Conservation (phyloP, 2,113 vertebrate species). For the Sylvia atricapilla region DNA sequence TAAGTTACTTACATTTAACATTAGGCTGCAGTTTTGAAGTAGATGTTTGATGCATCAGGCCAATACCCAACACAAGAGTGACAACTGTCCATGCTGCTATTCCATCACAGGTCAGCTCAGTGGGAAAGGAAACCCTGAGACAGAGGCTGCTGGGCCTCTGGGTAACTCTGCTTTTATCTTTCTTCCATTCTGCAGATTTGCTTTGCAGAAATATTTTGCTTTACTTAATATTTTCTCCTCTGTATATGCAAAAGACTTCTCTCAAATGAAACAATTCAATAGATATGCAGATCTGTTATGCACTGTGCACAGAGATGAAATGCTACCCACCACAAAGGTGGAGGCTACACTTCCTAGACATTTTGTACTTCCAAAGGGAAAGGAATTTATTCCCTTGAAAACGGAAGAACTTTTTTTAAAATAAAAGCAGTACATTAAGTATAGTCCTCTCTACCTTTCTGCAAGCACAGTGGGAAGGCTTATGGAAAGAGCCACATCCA, state of each 20-base stretch:
- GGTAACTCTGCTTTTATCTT: not conserved
- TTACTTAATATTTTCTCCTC: not conserved
- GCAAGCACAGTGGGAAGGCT: not conserved
- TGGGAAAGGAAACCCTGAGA: not conserved
- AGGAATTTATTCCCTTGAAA: not conserved
- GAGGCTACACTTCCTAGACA: not conserved
- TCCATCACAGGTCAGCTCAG: not conserved
- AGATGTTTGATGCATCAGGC: not conserved
- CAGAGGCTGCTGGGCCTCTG: not conserved
- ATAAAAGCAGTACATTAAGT: not conserved
- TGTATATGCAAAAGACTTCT: not conserved
- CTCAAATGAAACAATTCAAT: not conserved
- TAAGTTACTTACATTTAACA: fast-evolving
- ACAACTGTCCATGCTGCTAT: not conserved
- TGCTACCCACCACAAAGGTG: not conserved
- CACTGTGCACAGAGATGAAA: not conserved
- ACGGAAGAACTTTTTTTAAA: not conserved
- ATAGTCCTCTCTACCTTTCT: not conserved
- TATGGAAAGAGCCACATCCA: not conserved
- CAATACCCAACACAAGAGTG: not conserved
- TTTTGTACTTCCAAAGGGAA: not conserved
- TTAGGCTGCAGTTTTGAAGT: not conserved
- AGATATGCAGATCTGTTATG: not conserved
- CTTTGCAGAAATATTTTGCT: not conserved
- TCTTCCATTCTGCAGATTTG: not conserved